These are phyloP conservation scores for Myotis davidii DNA, from an alignment of 2,113 vertebrate genomes.

Conservation along the genomic window DNA sequence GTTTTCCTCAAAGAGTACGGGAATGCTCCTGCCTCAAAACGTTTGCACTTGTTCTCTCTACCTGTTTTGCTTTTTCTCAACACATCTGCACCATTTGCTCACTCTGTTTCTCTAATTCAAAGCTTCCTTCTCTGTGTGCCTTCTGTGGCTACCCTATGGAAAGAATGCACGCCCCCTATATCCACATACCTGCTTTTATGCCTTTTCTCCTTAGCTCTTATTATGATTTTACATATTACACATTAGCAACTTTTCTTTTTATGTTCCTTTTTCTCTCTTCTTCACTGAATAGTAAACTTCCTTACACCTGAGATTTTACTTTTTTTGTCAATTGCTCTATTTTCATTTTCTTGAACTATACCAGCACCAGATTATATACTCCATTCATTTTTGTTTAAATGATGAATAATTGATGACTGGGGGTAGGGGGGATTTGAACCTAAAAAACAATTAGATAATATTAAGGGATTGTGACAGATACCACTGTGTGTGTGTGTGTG, in stretches of 20 bases:
- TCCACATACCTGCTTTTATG: neutral
- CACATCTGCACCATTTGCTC: neutral
- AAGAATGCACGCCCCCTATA: neutral
- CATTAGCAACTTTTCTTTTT: neutral
- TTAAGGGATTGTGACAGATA: neutral
- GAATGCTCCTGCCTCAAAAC: neutral
- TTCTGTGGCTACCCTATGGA: neutral
- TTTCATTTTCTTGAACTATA: neutral
- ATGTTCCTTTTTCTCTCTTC: neutral
- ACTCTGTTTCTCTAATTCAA: neutral
- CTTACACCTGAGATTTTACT: neutral
- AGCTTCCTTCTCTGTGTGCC: neutral
- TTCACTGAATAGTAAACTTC: neutral
- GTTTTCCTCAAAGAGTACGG: neutral
- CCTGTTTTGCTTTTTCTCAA: neutral
- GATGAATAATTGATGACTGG: neutral
- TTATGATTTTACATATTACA: neutral
- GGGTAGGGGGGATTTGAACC: neutral
- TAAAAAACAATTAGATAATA: neutral
- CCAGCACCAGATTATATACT: neutral
- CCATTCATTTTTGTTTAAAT: neutral
- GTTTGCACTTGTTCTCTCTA: neutral
- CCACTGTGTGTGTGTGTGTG: neutral
- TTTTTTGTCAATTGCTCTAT: neutral
- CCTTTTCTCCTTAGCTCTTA: neutral